Conservation (phyloP, 2,113 vertebrate species). For the Elanoides forficatus region DNA sequence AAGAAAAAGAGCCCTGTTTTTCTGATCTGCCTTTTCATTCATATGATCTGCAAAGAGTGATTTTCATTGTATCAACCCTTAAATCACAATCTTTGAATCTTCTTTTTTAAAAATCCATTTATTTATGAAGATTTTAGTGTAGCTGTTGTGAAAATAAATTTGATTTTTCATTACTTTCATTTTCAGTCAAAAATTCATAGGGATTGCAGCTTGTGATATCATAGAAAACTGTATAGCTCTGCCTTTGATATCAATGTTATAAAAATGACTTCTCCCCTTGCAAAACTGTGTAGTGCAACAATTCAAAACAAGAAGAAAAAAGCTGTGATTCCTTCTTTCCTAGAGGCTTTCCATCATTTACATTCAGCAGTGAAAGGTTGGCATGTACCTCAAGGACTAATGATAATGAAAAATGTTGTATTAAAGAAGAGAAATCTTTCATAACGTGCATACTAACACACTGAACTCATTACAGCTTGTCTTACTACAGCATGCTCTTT, state of each 20-base stretch:
- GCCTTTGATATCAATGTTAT: neutral
- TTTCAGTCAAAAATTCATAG: neutral
- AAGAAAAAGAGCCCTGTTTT: neutral
- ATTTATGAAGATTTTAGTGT: neutral
- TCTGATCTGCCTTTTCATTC: neutral
- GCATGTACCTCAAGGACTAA: constrained; percentile 56
- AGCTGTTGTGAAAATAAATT: neutral
- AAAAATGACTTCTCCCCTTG: neutral
- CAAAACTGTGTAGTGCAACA: neutral
- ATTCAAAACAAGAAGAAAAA: neutral
- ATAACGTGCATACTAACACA: constrained; percentile 60
- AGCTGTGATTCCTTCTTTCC: neutral
- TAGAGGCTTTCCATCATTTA: constrained; percentile 40
- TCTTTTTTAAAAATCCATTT: neutral
- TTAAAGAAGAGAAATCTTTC: constrained; percentile 51
- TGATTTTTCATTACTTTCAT: neutral
- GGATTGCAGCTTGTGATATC: neutral
- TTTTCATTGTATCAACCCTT: neutral
- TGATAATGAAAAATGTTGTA: constrained; percentile 61
- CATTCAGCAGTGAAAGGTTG: constrained; percentile 4
- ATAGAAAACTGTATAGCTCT: neutral
- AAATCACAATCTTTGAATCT: neutral
- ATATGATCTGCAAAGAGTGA: neutral
- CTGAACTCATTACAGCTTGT: constrained; percentile 54
- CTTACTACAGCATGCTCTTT: constrained; percentile 41